Conservation (phyloP, 2,888 invertebrate species). For the Cephonodes hylas region DNA sequence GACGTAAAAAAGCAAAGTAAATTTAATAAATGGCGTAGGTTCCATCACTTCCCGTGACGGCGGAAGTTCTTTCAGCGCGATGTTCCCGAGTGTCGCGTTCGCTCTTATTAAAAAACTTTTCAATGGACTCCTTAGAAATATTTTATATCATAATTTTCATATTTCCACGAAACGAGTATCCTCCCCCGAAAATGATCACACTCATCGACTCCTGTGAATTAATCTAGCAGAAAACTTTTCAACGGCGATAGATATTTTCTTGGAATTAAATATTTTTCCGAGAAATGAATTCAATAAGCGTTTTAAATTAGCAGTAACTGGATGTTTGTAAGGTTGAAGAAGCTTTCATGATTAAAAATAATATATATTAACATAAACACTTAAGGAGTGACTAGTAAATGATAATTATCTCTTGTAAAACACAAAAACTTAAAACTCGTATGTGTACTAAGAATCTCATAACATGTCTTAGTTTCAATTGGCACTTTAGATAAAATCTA, state of each 20-base stretch:
- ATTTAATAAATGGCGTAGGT: neutral
- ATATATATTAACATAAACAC: neutral
- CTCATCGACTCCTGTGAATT: neutral
- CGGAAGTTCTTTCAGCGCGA: constrained; percentile 8
- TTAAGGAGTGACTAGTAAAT: no score
- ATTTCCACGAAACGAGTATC: neutral
- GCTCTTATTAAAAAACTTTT: constrained; percentile 9
- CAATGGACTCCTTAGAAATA: neutral
- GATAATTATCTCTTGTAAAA: no score
- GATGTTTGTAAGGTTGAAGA: neutral
- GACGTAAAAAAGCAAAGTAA: neutral
- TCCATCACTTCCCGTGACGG: neutral
- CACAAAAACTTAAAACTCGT: no score
- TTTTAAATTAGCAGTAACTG: no score
- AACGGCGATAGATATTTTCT: neutral
- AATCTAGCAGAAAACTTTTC: no score
- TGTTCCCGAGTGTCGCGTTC: neutral
- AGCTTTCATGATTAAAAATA: no score
- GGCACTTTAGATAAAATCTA: no score
- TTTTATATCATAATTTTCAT: neutral
- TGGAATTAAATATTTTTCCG: neutral
- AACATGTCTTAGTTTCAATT: no score
- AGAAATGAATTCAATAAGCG: no score
- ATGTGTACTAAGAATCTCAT: no score
- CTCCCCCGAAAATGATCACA: neutral